phyloP scores from a whole-genome alignment of 2,113 vertebrate species.

The Ammodytes dubius region DNA sequence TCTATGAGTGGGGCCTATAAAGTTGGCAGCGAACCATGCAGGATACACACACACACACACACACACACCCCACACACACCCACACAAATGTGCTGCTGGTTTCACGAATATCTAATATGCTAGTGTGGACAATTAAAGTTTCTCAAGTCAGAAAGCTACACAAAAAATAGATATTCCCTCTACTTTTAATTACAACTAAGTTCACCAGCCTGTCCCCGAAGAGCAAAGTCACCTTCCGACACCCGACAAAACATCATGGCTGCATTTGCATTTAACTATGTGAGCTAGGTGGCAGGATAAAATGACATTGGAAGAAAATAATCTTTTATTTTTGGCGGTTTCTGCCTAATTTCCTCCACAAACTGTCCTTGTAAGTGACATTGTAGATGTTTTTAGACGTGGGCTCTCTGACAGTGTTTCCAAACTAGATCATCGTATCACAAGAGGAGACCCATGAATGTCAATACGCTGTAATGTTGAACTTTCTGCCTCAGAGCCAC shows the following conservation, averaged over 20 bases:
- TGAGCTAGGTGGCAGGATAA: not conserved
- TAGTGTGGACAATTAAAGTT: not conserved
- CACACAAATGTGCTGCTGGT: not conserved
- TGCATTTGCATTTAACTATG: not conserved
- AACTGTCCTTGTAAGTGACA: not conserved
- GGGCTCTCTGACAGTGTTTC: not conserved
- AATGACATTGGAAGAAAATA: not conserved
- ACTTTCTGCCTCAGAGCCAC: not conserved
- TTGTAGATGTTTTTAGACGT: not conserved
- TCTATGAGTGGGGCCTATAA: constrained; percentile 22
- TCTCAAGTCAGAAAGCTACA: too few relatives aligned
- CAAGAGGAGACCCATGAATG: not conserved
- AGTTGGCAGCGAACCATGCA: constrained; percentile 45
- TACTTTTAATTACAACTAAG: not conserved
- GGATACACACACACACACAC: constrained; percentile 7
- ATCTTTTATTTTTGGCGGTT: not conserved
- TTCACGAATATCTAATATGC: not conserved
- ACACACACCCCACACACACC: not conserved
- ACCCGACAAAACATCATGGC: not conserved
- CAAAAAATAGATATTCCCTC: too few relatives aligned
- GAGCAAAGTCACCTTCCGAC: not conserved
- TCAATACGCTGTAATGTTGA: not conserved
- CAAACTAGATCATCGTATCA: not conserved
- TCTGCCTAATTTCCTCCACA: not conserved
- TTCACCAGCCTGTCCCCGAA: not conserved